A percentile compares a stretch with the other conserved stretches of the same genome.
Conservation (phyloP, 92 coral and sea anemone species). For the Porites evermanni region DNA sequence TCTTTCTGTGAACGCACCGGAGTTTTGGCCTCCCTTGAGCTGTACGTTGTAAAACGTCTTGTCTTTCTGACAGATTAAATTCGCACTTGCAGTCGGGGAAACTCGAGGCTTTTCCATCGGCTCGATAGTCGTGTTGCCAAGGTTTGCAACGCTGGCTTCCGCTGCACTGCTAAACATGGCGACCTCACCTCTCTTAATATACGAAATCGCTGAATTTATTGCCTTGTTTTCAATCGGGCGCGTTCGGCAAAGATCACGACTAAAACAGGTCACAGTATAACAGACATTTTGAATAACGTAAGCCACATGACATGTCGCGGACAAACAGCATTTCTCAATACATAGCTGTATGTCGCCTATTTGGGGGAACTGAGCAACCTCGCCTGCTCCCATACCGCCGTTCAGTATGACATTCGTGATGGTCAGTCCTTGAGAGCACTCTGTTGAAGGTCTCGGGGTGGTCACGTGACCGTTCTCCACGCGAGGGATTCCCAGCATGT, state of each 20-base stretch:
- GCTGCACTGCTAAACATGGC: constrained; percentile 76
- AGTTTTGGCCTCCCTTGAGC: constrained; percentile 84
- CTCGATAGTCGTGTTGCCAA: constrained; percentile 8
- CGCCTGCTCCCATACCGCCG: constrained; percentile 97
- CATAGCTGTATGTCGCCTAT: constrained; percentile 72
- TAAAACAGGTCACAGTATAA: constrained; percentile 85
- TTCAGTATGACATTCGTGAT: constrained; percentile 82
- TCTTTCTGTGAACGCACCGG: constrained; percentile 83
- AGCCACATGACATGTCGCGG: constrained; percentile 82
- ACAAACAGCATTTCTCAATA: constrained; percentile 80
- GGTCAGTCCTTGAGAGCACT: constrained; percentile 86
- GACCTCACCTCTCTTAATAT: constrained; percentile 76
- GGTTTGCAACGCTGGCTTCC: constrained; percentile 72
- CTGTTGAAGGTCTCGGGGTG: constrained; percentile 43
- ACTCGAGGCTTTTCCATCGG: not conserved
- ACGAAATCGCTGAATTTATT: constrained; percentile 76
- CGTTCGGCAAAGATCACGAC: constrained; percentile 85
- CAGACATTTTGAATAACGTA: constrained; percentile 82
- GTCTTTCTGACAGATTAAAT: constrained; percentile 66
- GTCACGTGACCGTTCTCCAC: constrained; percentile 17
- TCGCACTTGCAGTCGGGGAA: not conserved
- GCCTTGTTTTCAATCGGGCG: constrained; percentile 75
- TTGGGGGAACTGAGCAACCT: constrained; percentile 84
- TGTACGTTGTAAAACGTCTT: constrained; percentile 75
- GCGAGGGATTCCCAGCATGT: constrained; percentile 61